Conservation (phyloP, 2,888 invertebrate species). For the Eupithecia pulchellata region DNA sequence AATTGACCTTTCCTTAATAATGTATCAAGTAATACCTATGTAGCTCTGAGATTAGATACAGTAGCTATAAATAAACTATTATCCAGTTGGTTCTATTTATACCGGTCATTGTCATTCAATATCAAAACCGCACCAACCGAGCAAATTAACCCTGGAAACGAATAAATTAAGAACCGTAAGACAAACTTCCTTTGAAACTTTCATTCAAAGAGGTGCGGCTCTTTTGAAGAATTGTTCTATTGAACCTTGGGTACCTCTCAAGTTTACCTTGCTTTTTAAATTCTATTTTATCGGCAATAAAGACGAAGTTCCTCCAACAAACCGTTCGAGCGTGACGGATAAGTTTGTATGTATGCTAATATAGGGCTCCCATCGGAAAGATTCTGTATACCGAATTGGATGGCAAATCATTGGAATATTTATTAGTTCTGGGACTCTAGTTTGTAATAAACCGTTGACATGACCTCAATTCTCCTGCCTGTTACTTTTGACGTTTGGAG, state of each 20-base stretch:
- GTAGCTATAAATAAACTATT: slow-evolving; percentile 60
- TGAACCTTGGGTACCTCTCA: slow-evolving; percentile 51
- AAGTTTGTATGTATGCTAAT: slow-evolving; percentile 73
- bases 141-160: slow-evolving; percentile 76
- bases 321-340: slow-evolving; percentile 41
- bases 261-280: slow-evolving; percentile 43
- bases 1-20: slow-evolving; percentile 21
- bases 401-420: slow-evolving; percentile 80
- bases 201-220: slow-evolving; percentile 69
- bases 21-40: not conserved
- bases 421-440: slow-evolving; percentile 74
- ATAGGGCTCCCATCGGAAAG: slow-evolving; percentile 75
- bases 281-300: slow-evolving; percentile 43
- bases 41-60: slow-evolving; percentile 32
- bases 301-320: slow-evolving; percentile 39
- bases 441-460: slow-evolving; percentile 60
- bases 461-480: slow-evolving; percentile 42
- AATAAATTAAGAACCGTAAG: slow-evolving; percentile 77
- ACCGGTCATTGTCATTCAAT: slow-evolving; percentile 68
- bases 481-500: slow-evolving; percentile 40
- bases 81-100: slow-evolving; percentile 56
- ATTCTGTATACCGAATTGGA: slow-evolving; percentile 76
- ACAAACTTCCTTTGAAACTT: slow-evolving; percentile 71
- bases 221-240: slow-evolving; percentile 70
- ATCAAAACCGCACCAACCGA: slow-evolving; percentile 67